Base-by-base conservation (phyloP, 2,113 vertebrate genomes). In the Pseudorhombus dupliciocellatus region DNA sequence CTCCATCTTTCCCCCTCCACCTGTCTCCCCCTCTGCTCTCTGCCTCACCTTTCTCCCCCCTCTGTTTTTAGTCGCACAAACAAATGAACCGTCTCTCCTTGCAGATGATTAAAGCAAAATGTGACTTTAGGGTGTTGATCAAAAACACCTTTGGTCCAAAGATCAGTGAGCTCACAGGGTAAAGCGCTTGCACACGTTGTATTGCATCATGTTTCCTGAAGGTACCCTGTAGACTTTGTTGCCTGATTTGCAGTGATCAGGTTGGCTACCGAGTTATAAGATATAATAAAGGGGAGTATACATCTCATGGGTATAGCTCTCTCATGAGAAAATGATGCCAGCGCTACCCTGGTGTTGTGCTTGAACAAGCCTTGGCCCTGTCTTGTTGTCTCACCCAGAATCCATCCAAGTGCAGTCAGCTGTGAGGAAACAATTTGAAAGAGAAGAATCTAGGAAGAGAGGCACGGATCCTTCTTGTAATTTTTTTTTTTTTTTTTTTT, bases 291-390 rank as follows among this genome's bases (percentile, higher is more conserved):
- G 62, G 42, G 25, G 7, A 5, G 25, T 21, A 26, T 18, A 22
- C 63, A 50, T 7, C 56, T 31, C 40, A 34, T n/a, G 64, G 63
- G 67, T 68, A 26, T 56, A 52, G 26, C 21, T 1, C 61, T 57
- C 34, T 70, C 65, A 26, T 48, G 77, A 81, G 74, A 66, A 77
- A 68, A 83, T 53, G 4, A 79, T 69, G 9, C 54, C 20, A 62
- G 34, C 50, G 25, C 66, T 59, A 46, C 42, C 31, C 55, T 37
- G 26, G 61, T 64, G 63, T 30, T 74, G 37, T 7, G 3, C 58
- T 53, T 62, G 40, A 75, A 73, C 67, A 77, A 74, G 42, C 28
- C 21, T 12, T 28, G n/a, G 22, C n/a, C 53, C 22, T 66, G 57
- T 69, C 26, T 51, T 73, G 68, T 76, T 42, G 62, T 58, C n/a